These are phyloP conservation scores for Enteromius mattozi DNA, from an alignment of 2,797 vertebrate genomes.

Conservation along the genomic window DNA sequence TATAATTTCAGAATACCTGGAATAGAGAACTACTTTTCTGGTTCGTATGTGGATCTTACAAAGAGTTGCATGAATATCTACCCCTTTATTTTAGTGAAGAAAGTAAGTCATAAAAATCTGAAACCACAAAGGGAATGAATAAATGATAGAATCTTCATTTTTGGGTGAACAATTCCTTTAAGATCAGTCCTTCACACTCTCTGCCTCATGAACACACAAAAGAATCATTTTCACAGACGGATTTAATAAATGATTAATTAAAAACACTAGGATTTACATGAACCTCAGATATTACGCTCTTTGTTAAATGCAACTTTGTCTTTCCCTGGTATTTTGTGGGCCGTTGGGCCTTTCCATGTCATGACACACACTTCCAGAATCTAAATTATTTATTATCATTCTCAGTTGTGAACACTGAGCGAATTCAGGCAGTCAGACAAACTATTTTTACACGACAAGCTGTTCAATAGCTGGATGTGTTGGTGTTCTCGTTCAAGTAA, in stretches of 20 bases:
- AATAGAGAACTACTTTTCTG: neutral
- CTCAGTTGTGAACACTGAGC: neutral
- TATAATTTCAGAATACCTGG: neutral
- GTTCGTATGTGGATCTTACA: neutral
- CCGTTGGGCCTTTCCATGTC: neutral
- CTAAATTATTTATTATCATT: conserved; percentile 7
- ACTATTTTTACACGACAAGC: conserved; percentile 51
- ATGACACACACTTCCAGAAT: conserved; percentile 3
- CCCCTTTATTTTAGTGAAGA: neutral
- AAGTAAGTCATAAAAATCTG: neutral
- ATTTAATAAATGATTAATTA: neutral
- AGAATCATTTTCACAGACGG: neutral
- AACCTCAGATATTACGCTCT: neutral
- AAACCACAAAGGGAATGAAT: neutral
- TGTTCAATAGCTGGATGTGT: conserved; percentile 41
- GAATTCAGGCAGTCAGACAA: conserved; percentile 3
- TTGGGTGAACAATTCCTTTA: neutral
- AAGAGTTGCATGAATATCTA: neutral
- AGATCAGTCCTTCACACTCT: neutral
- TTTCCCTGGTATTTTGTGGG: neutral
- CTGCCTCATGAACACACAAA: neutral
- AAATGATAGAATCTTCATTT: neutral
- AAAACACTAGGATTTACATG: neutral
- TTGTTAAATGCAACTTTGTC: neutral
- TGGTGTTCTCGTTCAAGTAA: conserved; percentile 56